Base-by-base conservation (phyloP, 1,140 invertebrate species). In the Holotrichia oblita region DNA sequence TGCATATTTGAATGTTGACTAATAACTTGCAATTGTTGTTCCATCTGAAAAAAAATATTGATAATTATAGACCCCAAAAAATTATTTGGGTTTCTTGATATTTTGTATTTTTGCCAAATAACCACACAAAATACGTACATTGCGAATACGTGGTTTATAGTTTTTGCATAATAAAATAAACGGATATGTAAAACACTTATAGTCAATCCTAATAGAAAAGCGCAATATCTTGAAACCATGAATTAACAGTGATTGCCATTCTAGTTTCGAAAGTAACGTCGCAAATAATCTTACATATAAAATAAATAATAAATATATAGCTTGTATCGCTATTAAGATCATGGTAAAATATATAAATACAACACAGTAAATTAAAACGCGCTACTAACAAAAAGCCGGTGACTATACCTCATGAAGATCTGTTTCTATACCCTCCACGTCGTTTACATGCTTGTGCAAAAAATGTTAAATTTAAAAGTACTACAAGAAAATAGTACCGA, bases 151-250 rank as follows among this genome's bases (percentile, higher is more conserved):
- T 74, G 73, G 40, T 74, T 44, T 40, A 74, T 74, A 74, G 27
- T 74, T 74, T 74, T 74, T 74, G 40, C 41, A 74, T 22, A 74
- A 44, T 74, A 74, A 41, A 22, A 74, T 74, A 74, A 74, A 74
- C 2, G 73, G 73, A 74, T 74, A 74, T 17, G 73, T 44, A 42
- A 74, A 74, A 42, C 73, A 74, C 17, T 74, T 74, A 42, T 41
- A 74, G 41, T 74, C 73, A 74, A 74, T 74, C 40, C 8, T 74
- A 41, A 74, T 17, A 74, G 73, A 74, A 41, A 40, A 74, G 0
- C 73, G 73, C 41, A 74, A 0, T 74, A 74, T 74, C n/a, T 74
- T 44, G 6, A 74, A n/a, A 74, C 73, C 17, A 41, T 41, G 34
- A 41, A 41, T 44, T 41, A 74, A 41, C 41, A 74, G 41, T 24